Conservation (phyloP, 2,113 vertebrate genomes). For the Antechinus flavipes region DNA sequence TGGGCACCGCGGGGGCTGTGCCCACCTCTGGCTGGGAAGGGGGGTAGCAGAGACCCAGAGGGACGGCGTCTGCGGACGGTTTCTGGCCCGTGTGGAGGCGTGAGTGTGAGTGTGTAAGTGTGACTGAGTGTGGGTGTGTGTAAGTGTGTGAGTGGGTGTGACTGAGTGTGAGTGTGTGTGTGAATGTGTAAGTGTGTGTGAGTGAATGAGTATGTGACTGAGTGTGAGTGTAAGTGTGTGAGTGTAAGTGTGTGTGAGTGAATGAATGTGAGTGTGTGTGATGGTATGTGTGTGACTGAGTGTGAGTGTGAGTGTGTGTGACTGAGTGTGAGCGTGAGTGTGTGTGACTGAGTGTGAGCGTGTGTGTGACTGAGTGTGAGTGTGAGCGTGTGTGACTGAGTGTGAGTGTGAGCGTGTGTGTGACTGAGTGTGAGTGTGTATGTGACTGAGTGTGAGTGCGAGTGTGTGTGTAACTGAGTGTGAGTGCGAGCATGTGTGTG, state of each 20-base stretch:
- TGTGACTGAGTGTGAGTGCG: neutral
- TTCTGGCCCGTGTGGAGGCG: neutral
- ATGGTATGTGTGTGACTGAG: neutral
- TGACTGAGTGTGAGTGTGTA: neutral
- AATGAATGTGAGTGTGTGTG: neutral
- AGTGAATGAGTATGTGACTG: neutral
- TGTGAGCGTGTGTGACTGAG: neutral
- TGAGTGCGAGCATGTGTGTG: neutral
- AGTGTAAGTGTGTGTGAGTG: neutral
- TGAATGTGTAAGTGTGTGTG: neutral
- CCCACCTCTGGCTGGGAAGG: slow-evolving; percentile 45
- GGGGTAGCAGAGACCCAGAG: slow-evolving; percentile 34
- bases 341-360: neutral
- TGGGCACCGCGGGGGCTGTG: slow-evolving; percentile 63
- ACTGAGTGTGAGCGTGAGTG: neutral
- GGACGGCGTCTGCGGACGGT: neutral
- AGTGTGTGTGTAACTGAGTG: neutral
- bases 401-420: neutral
- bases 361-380: neutral
- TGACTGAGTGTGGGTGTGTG: neutral
- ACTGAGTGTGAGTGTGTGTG: neutral
- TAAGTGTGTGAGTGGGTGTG: neutral
- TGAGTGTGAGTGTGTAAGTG: neutral
- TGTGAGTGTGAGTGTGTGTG: neutral
- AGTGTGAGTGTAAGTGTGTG: neutral